A percentile compares a stretch with the other conserved stretches of the same genome.
Evolutionary conservation across 2,888 invertebrate genomes (phyloP).

Genomic region (Eumerus sabulonum): DNA sequence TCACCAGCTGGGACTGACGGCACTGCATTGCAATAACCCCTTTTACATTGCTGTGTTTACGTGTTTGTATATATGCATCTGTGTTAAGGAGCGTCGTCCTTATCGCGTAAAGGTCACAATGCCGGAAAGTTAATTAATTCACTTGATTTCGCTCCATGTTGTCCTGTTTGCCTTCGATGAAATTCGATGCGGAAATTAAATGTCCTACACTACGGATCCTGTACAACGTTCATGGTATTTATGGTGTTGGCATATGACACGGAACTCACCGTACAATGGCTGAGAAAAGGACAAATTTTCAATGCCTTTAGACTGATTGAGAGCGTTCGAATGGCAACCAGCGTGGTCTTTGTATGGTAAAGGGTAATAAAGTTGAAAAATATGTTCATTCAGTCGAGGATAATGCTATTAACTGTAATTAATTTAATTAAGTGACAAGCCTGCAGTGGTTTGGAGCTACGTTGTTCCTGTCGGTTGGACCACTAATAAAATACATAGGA

Average conservation of each 20-base stretch:
- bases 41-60: slow-evolving; percentile 38
- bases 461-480: too few relatives aligned
- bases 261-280: slow-evolving; percentile 7
- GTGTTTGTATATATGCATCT: slow-evolving; percentile 24
- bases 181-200: slow-evolving; percentile 63
- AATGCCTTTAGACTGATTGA: slow-evolving; percentile 56
- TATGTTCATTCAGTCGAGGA: slow-evolving; percentile 43
- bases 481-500: too few relatives aligned
- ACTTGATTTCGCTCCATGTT: slow-evolving; percentile 54
- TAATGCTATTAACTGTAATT: slow-evolving; percentile 50
- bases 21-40: slow-evolving; percentile 26
- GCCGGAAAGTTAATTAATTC: slow-evolving; percentile 69
- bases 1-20: not conserved
- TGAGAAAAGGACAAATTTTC: slow-evolving; percentile 40
- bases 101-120: slow-evolving; percentile 62
- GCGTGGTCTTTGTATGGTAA: slow-evolving; percentile 38
- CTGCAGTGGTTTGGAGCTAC: not conserved
- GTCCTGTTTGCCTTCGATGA: slow-evolving; percentile 39
- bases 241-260: not conserved
- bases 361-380: slow-evolving; percentile 58
- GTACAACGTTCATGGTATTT: not conserved
- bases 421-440: slow-evolving; percentile 55
- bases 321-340: slow-evolving; percentile 24
- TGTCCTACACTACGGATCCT: slow-evolving; percentile 32
- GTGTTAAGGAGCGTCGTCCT: slow-evolving; percentile 16